These are phyloP conservation scores for Pseudanteris insignis DNA, from an alignment of 2,888 invertebrate species.

Conservation along the genomic window DNA sequence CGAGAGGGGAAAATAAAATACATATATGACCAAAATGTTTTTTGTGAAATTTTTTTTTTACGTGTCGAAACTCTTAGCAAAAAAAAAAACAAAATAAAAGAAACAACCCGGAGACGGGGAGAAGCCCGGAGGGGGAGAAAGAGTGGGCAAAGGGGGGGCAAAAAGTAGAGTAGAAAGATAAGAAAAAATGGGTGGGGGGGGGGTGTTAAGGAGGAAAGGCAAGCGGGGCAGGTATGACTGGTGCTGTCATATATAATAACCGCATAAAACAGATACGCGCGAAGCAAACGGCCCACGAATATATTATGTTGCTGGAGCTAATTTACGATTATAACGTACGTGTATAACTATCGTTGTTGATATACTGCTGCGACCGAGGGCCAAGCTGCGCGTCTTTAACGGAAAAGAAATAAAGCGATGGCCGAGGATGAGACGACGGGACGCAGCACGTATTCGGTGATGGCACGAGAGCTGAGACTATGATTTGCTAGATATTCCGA, in stretches of 20 bases:
- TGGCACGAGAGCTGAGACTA: constrained; percentile 23
- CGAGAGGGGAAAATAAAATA: too few relatives aligned
- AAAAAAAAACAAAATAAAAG: too few relatives aligned
- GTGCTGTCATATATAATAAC: constrained; percentile 67
- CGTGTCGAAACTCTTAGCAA: too few relatives aligned
- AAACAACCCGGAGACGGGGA: background rate
- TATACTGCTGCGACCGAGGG: constrained; percentile 60
- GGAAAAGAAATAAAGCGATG: constrained; percentile 42
- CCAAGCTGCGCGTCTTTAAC: constrained; percentile 51
- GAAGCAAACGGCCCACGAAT: constrained; percentile 63
- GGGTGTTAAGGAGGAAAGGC: constrained; percentile 36
- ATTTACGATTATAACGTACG: constrained; percentile 67
- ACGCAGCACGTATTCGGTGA: too few relatives aligned
- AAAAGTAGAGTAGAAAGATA: too few relatives aligned
- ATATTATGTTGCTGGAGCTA: constrained; percentile 67
- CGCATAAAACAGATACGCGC: constrained; percentile 67
- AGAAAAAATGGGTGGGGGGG: constrained; percentile 42
- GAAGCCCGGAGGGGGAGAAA: constrained; percentile 9
- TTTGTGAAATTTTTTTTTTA: too few relatives aligned
- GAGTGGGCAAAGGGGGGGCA: constrained; percentile 8
- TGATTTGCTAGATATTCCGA: constrained; percentile 29
- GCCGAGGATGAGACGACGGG: constrained; percentile 26
- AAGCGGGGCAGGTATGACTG: constrained; percentile 62
- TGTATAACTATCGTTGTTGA: constrained; percentile 68
- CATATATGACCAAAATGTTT: too few relatives aligned